Percentiles rank a stretch among this genome's conserved stretches.
Evolutionary conservation across 1,140 invertebrate species (phyloP).

Genomic region (Heliconius hermathena): DNA sequence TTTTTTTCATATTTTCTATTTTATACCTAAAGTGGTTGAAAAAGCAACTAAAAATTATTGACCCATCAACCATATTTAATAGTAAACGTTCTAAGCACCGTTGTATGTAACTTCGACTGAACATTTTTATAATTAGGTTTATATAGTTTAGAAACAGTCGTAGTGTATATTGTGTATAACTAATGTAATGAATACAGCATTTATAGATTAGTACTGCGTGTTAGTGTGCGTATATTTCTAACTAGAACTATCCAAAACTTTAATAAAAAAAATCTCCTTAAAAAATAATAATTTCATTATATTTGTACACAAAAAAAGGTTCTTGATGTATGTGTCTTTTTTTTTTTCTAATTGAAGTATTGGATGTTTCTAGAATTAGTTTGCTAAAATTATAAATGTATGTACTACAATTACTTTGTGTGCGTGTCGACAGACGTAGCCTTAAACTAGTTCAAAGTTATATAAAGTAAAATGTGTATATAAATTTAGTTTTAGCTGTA

Average conservation of each 20-base stretch:
- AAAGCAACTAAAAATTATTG: too few species aligned
- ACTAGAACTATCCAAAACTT: background rate
- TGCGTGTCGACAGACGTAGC: slow-evolving; percentile 73
- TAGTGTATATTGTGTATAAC: slow-evolving; percentile 42
- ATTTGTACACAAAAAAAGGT: background rate
- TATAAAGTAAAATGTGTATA: slow-evolving; percentile 53
- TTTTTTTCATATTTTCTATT: too few species aligned
- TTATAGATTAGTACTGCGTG: slow-evolving; percentile 68
- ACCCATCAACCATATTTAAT: background rate
- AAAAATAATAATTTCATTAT: background rate
- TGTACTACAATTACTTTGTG: slow-evolving; percentile 48
- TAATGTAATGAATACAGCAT: slow-evolving; percentile 58
- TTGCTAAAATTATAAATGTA: slow-evolving; percentile 39
- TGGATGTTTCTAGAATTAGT: slow-evolving; percentile 23
- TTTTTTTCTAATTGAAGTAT: background rate
- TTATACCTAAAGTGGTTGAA: too few species aligned
- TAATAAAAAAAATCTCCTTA: slow-evolving; percentile 8
- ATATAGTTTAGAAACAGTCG: slow-evolving; percentile 45
- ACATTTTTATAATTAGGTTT: slow-evolving; percentile 77
- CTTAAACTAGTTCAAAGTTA: slow-evolving; percentile 81
- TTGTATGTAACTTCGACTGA: slow-evolving; percentile 81
- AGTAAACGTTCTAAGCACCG: slow-evolving; percentile 63
- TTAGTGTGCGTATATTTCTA: slow-evolving; percentile 62
- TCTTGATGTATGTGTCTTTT: background rate
- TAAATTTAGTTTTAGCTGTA: slow-evolving; percentile 50